phyloP scores from a whole-genome alignment of 1,140 invertebrate species.

The Drosophila bipectinata region DNA sequence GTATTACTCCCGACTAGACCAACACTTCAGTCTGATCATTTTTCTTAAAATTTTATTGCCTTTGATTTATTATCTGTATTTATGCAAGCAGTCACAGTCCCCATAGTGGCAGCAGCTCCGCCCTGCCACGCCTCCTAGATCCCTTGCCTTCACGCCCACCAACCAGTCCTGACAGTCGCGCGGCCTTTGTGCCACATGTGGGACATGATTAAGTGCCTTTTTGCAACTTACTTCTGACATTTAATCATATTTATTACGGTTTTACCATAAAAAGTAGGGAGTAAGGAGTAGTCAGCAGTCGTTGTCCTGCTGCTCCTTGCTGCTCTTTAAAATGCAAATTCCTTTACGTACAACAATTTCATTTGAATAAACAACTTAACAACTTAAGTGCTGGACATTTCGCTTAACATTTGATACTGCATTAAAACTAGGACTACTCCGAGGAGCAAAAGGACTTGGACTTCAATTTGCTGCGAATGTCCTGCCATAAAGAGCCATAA shows the following conservation, averaged over 20 bases:
- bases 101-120: background rate
- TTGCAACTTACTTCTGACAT: constrained; percentile 70
- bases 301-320: background rate
- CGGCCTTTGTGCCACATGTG: constrained; percentile 58
- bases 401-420: constrained; percentile 67
- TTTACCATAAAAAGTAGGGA: constrained; percentile 5
- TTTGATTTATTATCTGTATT: constrained; percentile 77
- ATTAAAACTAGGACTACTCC: constrained; percentile 52
- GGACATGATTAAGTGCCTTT: constrained; percentile 73
- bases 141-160: constrained; percentile 1
- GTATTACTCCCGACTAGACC: constrained; percentile 1
- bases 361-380: constrained; percentile 61
- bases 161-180: background rate
- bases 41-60: constrained; percentile 59
- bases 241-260: constrained; percentile 69
- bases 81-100: constrained; percentile 36
- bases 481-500: constrained; percentile 49
- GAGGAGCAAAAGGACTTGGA: constrained; percentile 10
- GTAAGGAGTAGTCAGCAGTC: background rate
- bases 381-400: constrained; percentile 52
- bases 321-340: constrained; percentile 71
- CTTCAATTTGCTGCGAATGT: constrained; percentile 67
- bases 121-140: constrained; percentile 1
- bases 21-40: constrained; percentile 27
- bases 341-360: constrained; percentile 54